Conservation (phyloP, 2,113 vertebrate species). For the Todiramphus saurophagus region DNA sequence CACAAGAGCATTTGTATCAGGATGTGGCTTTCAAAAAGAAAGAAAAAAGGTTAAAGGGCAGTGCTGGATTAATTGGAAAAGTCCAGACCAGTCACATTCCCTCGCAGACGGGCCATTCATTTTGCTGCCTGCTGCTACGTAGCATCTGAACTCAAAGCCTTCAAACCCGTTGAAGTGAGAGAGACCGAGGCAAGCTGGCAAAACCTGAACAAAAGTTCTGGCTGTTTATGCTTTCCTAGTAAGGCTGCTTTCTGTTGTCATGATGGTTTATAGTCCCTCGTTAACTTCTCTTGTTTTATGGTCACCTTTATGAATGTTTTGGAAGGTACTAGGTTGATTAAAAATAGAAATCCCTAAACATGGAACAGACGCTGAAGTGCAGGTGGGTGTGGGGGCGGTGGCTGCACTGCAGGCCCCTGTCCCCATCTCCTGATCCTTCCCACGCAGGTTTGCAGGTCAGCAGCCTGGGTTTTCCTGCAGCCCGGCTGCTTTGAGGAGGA, state of each 20-base stretch:
- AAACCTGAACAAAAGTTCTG: neutral
- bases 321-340: neutral
- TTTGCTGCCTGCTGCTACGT: neutral
- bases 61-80: neutral
- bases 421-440: neutral
- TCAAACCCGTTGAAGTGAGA: neutral
- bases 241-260: neutral
- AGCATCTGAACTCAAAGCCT: neutral
- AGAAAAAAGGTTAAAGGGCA: neutral
- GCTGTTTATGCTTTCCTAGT: neutral
- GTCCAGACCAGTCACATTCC: neutral
- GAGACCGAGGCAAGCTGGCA: neutral
- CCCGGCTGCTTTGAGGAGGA: neutral
- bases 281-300: neutral
- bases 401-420: neutral
- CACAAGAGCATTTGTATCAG: neutral
- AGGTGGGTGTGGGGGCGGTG: fast-evolving
- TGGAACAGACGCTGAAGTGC: neutral
- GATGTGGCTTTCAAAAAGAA: neutral
- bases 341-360: neutral
- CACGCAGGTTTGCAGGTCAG: neutral
- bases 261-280: neutral
- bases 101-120: neutral
- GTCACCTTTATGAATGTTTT: neutral
- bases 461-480: fast-evolving